Base-by-base conservation (phyloP, 2,888 invertebrate genomes). In the Sinohyriopsis cumingii region DNA sequence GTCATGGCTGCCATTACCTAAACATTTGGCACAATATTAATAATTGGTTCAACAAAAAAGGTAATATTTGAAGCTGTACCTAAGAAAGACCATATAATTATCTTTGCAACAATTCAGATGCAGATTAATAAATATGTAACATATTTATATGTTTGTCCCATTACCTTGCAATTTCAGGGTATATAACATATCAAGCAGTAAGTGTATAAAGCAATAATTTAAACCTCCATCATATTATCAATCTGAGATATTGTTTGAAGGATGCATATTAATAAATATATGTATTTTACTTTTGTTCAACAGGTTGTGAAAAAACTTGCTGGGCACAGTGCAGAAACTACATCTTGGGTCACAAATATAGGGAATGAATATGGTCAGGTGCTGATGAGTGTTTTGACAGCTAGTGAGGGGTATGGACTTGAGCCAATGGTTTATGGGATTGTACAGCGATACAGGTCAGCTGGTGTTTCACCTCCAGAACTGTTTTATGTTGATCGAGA, bases 11-110 rank as follows among this genome's bases (percentile, higher is more conserved):
- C 59, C 65, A 74, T 84, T 22, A 84, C 82, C 2, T 80, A 78
- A 0, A 61, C 64, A n/a, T 81, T 76, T 73, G 84, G 82, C 4
- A 25, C 24, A 15, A 68, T 82, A 19, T 59, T 83, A 9, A 84
- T 82, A 61, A 64, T 83, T 61, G 82, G 82, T 62, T 84, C 83
- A 18, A 84, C 81, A 1, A 84, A 82, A 63, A 83, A 75, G 45
- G 60, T 72, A 1, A 33, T 33, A 33, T 33, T 33, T 33, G 9
- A 33, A 33, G 33, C 1, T 33, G 33, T 33, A 33, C 33, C 33
- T 33, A 7, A 33, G 1, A 33, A 33, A 7, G 1, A 7, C 33
- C 33, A 33, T 7, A 28, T 6, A 33, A 7, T 33, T 9, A 7
- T 7, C 33, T 28, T 28, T 28, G 28, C 5, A 28, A 28, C 28